Conservation (phyloP, 2,113 vertebrate genomes). For the Melanotaenia duboulayi region DNA sequence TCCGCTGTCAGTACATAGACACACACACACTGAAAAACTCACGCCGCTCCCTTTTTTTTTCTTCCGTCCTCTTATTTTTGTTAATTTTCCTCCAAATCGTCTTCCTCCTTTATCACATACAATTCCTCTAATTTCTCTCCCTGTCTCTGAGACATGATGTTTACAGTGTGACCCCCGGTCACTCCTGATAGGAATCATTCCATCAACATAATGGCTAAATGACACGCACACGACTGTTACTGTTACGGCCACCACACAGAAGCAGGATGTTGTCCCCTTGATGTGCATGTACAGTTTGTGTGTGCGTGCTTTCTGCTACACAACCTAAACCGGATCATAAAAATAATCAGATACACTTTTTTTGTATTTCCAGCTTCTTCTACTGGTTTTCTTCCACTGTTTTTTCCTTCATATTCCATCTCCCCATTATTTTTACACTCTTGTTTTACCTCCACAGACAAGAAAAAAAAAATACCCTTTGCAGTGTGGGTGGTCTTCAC, state of each 20-base stretch:
- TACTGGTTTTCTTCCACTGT: conserved; percentile 21
- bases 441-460: conserved; percentile 60
- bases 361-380: conserved; percentile 6
- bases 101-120: conserved; percentile 16
- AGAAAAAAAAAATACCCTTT: conserved; percentile 53
- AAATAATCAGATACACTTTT: conserved; percentile 12
- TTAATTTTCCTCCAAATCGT: background rate
- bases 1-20: conserved; percentile 48
- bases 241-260: conserved; percentile 56
- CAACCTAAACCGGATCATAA: background rate
- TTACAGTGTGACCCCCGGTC: conserved; percentile 75
- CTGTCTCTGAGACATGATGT: conserved; percentile 64
- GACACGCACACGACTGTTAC: conserved; percentile 75
- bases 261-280: conserved; percentile 52
- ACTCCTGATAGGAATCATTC: conserved; percentile 75
- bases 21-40: conserved; percentile 20
- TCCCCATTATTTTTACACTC: conserved; percentile 49
- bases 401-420: conserved; percentile 31
- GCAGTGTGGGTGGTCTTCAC: conserved; percentile 83
- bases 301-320: background rate
- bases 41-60: conserved; percentile 12
- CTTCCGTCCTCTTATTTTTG: conserved; percentile 45
- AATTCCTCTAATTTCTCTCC: conserved; percentile 21
- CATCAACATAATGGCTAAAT: conserved; percentile 76
- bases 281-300: conserved; percentile 7